Percentiles rank a stretch among this genome's conserved stretches.
These are phyloP conservation scores for Euborellia annulipes DNA, from an alignment of 1,140 invertebrate species.

Conservation along the genomic window DNA sequence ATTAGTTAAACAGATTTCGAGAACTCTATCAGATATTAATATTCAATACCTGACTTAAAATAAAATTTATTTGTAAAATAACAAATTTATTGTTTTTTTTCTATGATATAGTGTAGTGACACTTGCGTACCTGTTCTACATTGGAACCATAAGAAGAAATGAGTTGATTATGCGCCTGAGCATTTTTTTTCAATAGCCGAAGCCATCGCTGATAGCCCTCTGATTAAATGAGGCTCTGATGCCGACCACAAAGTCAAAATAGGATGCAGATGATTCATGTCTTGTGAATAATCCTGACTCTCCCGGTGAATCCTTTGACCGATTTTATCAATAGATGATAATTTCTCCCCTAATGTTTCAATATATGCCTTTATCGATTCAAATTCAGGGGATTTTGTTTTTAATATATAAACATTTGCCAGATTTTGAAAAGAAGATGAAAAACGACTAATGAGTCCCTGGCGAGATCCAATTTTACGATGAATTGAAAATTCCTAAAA, in stretches of 20 bases:
- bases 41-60: no score
- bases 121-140: slow-evolving; percentile 11
- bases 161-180: slow-evolving; percentile 34
- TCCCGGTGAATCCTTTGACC: slow-evolving; percentile 50
- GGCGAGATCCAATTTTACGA: slow-evolving; percentile 36
- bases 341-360: slow-evolving; percentile 42
- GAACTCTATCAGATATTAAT: no score
- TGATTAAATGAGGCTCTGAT: slow-evolving; percentile 33
- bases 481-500: slow-evolving; percentile 44
- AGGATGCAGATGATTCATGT: slow-evolving; percentile 37
- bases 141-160: slow-evolving; percentile 18
- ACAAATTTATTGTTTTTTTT: background rate
- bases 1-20: no score
- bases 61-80: no score
- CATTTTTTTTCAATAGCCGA: slow-evolving; percentile 32
- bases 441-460: slow-evolving; percentile 37
- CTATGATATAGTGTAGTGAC: no score
- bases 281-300: slow-evolving; percentile 34
- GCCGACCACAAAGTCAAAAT: slow-evolving; percentile 36
- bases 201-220: slow-evolving; percentile 26
- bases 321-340: slow-evolving; percentile 46
- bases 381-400: slow-evolving; percentile 45
- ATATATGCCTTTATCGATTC: slow-evolving; percentile 46
- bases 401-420: slow-evolving; percentile 35
- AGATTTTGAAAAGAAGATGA: slow-evolving; percentile 44